Evolutionary conservation across 2,888 invertebrate genomes (phyloP).

Genomic region (Miltochrista miniata): DNA sequence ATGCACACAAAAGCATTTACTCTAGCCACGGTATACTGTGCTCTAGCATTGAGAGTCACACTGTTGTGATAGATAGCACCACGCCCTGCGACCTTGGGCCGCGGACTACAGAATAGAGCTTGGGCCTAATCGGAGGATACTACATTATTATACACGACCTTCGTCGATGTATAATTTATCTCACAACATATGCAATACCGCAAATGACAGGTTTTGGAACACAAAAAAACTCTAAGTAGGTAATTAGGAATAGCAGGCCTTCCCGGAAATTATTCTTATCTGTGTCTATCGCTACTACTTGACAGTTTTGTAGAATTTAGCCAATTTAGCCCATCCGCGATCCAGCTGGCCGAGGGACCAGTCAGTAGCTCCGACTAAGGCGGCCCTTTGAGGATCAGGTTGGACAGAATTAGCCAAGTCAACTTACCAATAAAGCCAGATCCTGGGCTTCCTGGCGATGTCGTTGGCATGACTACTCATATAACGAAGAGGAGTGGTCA

Average conservation of each 20-base stretch:
- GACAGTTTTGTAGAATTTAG: too few species aligned
- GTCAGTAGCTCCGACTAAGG: too few species aligned
- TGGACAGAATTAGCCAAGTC: too few species aligned
- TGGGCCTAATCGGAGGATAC: neutral
- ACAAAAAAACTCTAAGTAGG: slow-evolving; percentile 17
- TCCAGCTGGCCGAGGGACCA: too few species aligned
- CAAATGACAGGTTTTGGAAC: slow-evolving; percentile 9
- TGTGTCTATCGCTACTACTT: too few species aligned
- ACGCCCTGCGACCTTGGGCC: slow-evolving; percentile 30
- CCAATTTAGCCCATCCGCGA: too few species aligned
- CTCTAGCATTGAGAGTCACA: slow-evolving; percentile 21
- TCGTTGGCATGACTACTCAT: too few species aligned
- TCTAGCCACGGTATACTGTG: neutral
- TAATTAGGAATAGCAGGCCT: slow-evolving; percentile 8
- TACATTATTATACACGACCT: slow-evolving; percentile 22
- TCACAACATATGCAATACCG: slow-evolving; percentile 18
- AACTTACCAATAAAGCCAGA: too few species aligned
- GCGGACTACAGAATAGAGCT: neutral
- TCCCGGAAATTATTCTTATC: neutral
- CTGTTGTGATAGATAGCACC: slow-evolving; percentile 22
- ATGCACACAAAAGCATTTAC: slow-evolving; percentile 3
- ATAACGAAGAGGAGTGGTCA: too few species aligned
- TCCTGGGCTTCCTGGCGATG: too few species aligned
- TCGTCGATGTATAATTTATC: slow-evolving; percentile 22
- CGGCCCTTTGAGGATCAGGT: too few species aligned